Base-by-base conservation (phyloP, 2,113 vertebrate genomes). In the Rousettus leschenaultii region DNA sequence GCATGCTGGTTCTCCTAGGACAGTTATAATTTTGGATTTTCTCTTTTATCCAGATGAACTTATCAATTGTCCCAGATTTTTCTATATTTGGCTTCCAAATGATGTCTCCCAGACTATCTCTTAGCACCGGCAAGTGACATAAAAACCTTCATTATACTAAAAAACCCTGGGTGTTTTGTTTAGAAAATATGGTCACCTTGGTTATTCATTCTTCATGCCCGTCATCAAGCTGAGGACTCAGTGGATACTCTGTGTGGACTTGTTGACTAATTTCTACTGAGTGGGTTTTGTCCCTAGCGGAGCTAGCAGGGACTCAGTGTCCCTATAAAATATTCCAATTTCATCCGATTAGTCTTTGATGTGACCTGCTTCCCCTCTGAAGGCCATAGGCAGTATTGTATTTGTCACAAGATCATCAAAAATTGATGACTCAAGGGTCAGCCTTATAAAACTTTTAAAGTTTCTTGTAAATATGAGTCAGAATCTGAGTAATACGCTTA, bases 401-500 rank as follows among this genome's bases (percentile, higher is more conserved):
- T 38, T 94, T 90, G 82, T 86, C 61, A 71, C 38, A 6, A 95
- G 78, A 43, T 82, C 61, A 82, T 87, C 85, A 82, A 75, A 82
- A 83, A 73, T 77, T 33, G 70, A 93, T 66, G 86, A 89, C 78
- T 95, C 95, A 89, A 86, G 30, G 38, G 26, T 93, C 83, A 94
- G 93, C 70, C 91, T 80, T 84, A 86, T 96, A 96, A 96, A 96
- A 89, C 68, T 94, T 94, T 97, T 91, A 91, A 86, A 84, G 70
- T 86, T 35, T 59, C 83, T 89, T 73, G 3, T 86, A 97, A 97
- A 96, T 66, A 65, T 80, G 93, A 96, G 86, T 96, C 89, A 93
- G 86, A 80, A 38, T 74, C 82, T 89, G 75, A 94, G 82, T 96
- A 94, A 97, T 79, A 89, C 95, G 89, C 82, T 88, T 95, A 79